Percentiles rank a stretch among this genome's conserved stretches.
Conservation (phyloP, 1,140 invertebrate species). For the Cherax destructor region DNA sequence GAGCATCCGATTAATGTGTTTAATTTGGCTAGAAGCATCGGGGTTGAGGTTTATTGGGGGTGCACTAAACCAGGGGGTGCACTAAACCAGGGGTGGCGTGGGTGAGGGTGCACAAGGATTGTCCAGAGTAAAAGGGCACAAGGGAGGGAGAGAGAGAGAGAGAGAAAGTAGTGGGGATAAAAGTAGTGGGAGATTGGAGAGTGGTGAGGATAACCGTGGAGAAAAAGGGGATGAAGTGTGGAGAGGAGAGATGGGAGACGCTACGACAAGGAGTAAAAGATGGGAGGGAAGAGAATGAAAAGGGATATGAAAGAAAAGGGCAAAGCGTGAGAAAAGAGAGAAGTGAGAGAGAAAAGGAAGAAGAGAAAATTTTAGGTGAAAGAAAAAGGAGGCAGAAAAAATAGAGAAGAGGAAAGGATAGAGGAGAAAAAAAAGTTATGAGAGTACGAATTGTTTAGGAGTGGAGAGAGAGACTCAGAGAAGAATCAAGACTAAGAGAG, state of each 20-base stretch:
- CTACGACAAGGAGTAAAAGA: too few species aligned
- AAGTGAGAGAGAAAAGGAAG: neutral
- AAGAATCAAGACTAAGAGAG: neutral
- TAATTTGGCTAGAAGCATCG: conserved; percentile 70
- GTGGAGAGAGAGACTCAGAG: neutral
- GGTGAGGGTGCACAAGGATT: neutral
- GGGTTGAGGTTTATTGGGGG: conserved; percentile 54
- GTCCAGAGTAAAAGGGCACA: neutral
- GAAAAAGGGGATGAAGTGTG: neutral
- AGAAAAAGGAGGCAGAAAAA: neutral
- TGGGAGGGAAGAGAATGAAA: neutral
- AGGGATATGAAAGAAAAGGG: neutral
- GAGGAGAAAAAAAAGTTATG: neutral
- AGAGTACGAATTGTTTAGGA: neutral
- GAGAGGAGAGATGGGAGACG: neutral
- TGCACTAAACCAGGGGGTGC: conserved; percentile 21
- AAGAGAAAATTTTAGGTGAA: too few species aligned
- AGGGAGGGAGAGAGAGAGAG: conserved; percentile 9
- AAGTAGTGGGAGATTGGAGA: neutral
- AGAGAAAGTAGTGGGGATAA: too few species aligned
- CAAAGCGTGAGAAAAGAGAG: neutral
- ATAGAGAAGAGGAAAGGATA: neutral
- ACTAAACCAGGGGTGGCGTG: neutral
- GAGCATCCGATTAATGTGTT: conserved; percentile 68
- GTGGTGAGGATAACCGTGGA: neutral